These are phyloP conservation scores for Neoitamus cyanurus DNA, from an alignment of 2,888 invertebrate genomes.

Conservation along the genomic window DNA sequence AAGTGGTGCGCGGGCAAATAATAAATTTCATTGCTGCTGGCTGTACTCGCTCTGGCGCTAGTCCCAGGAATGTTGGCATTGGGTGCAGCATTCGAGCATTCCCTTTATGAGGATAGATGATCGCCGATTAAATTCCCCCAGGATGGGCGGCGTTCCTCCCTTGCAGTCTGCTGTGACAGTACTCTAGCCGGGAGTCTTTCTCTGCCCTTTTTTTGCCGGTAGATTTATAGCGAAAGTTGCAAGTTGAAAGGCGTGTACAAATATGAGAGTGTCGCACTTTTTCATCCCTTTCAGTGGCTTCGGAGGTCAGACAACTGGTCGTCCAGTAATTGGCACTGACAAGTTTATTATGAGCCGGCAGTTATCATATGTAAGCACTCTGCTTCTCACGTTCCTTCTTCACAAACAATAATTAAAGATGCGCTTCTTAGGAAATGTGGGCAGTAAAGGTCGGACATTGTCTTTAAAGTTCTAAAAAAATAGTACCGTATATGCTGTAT, in stretches of 20 bases:
- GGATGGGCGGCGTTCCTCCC: not conserved
- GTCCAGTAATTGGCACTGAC: not conserved
- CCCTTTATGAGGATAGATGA: conserved; percentile 5
- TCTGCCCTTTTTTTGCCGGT: not conserved
- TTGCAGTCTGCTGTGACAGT: not conserved
- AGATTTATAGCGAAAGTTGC: not conserved
- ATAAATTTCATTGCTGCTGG: not conserved
- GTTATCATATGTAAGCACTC: not conserved
- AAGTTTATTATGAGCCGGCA: not conserved
- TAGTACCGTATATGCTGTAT: too few relatives aligned
- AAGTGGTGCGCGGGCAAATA: not conserved
- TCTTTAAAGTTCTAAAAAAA: too few relatives aligned
- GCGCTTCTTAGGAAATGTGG: too few relatives aligned
- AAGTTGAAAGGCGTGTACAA: not conserved
- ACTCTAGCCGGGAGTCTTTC: not conserved
- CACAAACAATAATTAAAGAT: too few relatives aligned
- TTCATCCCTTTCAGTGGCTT: not conserved
- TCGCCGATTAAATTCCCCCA: not conserved
- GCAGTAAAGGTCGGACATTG: too few relatives aligned
- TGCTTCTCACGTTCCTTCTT: too few relatives aligned
- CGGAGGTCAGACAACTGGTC: not conserved
- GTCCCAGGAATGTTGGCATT: not conserved
- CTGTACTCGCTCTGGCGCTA: not conserved
- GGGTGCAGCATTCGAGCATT: not conserved
- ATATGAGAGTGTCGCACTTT: not conserved